Percentiles rank a stretch among this genome's conserved stretches.
These are phyloP conservation scores for Polyploca ridens DNA, from an alignment of 2,888 invertebrate genomes.

Conservation along the genomic window DNA sequence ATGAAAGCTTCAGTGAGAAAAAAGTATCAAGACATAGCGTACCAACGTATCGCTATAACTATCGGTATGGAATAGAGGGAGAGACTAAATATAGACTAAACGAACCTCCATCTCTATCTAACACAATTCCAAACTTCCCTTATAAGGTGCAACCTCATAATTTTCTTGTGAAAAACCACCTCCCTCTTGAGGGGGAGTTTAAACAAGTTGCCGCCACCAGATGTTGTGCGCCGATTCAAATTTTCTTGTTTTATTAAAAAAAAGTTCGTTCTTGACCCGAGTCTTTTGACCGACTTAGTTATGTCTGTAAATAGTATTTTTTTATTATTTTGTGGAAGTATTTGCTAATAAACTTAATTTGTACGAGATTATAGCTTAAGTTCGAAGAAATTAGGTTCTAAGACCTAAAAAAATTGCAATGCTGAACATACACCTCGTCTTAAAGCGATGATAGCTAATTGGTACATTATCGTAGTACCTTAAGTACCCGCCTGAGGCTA, in stretches of 20 bases:
- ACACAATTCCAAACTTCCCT: slow-evolving; percentile 48
- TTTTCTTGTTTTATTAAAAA: slow-evolving; percentile 65
- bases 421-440: too few relatives aligned
- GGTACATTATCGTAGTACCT: too few relatives aligned
- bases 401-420: too few relatives aligned
- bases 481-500: too few relatives aligned
- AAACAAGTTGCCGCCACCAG: slow-evolving; percentile 48
- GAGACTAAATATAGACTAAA: neutral
- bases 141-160: slow-evolving; percentile 49
- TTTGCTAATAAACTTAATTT: neutral
- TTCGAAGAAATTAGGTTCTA: too few relatives aligned
- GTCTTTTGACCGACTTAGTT: slow-evolving; percentile 16
- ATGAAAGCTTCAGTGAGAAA: too few relatives aligned
- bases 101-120: slow-evolving; percentile 23
- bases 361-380: too few relatives aligned
- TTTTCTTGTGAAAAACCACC: slow-evolving; percentile 39
- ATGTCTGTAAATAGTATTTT: slow-evolving; percentile 6
- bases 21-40: too few relatives aligned
- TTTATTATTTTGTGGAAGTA: neutral
- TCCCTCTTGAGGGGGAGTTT: slow-evolving; percentile 36
- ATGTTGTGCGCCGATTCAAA: slow-evolving; percentile 51
- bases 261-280: slow-evolving; percentile 52
- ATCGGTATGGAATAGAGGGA: too few relatives aligned
- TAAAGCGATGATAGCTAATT: too few relatives aligned
- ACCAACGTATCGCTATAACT: too few relatives aligned